A percentile compares a stretch with the other conserved stretches of the same genome.
These are phyloP conservation scores for Tiphia femorata DNA, from an alignment of 2,888 invertebrate genomes.

Conservation along the genomic window DNA sequence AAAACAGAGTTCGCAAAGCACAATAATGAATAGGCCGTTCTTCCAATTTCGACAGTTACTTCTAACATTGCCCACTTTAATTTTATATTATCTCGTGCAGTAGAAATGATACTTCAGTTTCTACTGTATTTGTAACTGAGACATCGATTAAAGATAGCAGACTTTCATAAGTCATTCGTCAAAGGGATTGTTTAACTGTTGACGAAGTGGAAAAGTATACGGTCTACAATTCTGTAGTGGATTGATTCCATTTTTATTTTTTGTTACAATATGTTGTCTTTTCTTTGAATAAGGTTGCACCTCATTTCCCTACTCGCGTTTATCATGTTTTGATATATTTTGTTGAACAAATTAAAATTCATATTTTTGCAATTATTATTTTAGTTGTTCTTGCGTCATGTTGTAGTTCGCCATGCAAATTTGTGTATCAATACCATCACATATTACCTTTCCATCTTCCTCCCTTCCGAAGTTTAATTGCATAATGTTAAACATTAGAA, in stretches of 20 bases:
- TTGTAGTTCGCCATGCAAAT: not conserved
- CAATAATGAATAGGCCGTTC: constrained; percentile 29
- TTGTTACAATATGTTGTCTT: constrained; percentile 53
- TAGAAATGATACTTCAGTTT: constrained; percentile 36
- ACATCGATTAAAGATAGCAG: constrained; percentile 37
- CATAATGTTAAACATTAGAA: constrained; percentile 8
- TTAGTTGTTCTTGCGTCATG: constrained; percentile 3
- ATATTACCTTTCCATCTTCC: constrained; percentile 1
- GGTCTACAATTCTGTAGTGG: constrained; percentile 64
- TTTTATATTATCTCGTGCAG: constrained; percentile 56
- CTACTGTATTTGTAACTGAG: constrained; percentile 51
- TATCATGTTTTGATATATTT: constrained; percentile 63
- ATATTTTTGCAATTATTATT: constrained; percentile 56
- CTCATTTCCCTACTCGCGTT: constrained; percentile 46
- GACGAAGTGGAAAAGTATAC: constrained; percentile 63
- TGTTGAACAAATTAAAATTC: constrained; percentile 63
- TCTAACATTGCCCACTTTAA: constrained; percentile 43
- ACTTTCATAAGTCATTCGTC: constrained; percentile 33
- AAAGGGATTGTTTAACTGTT: constrained; percentile 61
- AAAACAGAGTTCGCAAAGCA: constrained; percentile 17
- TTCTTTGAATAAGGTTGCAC: constrained; percentile 42
- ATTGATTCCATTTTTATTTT: constrained; percentile 59
- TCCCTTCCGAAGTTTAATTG: constrained; percentile 5
- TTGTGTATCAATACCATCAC: too few species aligned
- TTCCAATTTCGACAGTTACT: constrained; percentile 39